Conservation (phyloP, 2,113 vertebrate genomes). For the Seriola dumerili region DNA sequence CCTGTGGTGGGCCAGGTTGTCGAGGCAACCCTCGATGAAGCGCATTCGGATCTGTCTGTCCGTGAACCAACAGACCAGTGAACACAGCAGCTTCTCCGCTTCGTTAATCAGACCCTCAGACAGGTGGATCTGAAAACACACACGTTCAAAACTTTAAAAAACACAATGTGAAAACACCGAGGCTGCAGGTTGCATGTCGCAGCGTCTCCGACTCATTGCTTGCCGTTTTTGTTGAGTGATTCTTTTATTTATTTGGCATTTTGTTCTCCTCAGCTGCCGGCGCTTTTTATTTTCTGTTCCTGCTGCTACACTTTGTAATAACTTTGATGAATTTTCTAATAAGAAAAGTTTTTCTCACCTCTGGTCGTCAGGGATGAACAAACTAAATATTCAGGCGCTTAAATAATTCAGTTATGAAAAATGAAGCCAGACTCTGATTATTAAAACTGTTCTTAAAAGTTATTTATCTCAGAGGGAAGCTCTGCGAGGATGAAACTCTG, state of each 20-base stretch:
- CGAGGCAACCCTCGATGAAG: conserved; percentile 99
- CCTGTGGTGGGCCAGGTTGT: conserved; percentile 98
- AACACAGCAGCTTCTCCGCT: conserved; percentile 98
- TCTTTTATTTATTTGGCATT: background rate
- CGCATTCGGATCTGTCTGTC: conserved; percentile 99
- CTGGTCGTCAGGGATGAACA: too few species aligned
- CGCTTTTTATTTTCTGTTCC: background rate
- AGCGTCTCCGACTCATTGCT: background rate
- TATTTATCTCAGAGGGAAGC: too few species aligned
- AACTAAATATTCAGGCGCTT: too few species aligned
- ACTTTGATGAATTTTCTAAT: background rate
- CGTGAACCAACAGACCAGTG: conserved; percentile 99
- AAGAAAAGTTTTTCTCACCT: too few species aligned
- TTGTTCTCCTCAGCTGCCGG: too few species aligned
- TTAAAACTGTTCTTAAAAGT: too few species aligned
- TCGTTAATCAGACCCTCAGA: conserved; percentile 98
- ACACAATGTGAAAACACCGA: too few species aligned
- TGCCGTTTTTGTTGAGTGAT: too few species aligned
- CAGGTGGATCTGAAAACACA: conserved; percentile 91
- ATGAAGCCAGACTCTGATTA: too few species aligned
- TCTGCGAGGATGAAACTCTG: too few species aligned
- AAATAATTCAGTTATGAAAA: background rate
- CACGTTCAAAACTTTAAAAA: background rate
- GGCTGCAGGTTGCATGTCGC: too few species aligned
- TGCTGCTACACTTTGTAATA: too few species aligned